Percentiles rank a stretch among this genome's conserved stretches.
Conservation (phyloP, 2,888 invertebrate genomes). For the Diloba caeruleocephala region DNA sequence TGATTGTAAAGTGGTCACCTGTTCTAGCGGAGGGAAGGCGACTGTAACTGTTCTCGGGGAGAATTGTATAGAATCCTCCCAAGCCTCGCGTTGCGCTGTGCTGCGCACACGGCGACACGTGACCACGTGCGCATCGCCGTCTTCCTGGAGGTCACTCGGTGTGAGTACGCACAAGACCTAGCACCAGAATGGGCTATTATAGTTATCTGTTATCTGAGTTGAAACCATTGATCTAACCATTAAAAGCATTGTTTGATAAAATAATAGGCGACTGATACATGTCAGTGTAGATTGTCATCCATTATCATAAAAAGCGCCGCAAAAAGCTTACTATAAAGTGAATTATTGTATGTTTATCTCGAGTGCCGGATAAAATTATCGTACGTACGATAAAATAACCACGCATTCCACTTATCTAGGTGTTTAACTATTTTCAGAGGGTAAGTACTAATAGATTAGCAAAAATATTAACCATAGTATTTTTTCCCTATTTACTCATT, state of each 20-base stretch:
- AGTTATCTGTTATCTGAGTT: background rate
- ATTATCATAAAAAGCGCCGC: conserved; percentile 61
- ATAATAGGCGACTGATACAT: conserved; percentile 42
- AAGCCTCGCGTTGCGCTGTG: no score
- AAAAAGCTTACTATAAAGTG: conserved; percentile 61
- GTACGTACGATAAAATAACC: conserved; percentile 43
- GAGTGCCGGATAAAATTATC: conserved; percentile 48
- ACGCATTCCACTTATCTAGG: conserved; percentile 50
- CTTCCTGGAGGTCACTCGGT: no score
- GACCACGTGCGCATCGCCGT: no score
- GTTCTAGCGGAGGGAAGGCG: no score
- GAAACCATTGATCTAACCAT: conserved; percentile 17
- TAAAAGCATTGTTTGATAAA: conserved; percentile 54
- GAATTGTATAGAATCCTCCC: no score
- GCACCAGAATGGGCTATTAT: background rate
- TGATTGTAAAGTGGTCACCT: no score
- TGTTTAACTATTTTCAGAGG: conserved; percentile 38
- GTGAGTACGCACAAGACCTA: no score
- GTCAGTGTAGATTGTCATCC: conserved; percentile 30
- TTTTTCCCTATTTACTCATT: no score
- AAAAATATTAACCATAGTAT: no score
- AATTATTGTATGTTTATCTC: conserved; percentile 58
- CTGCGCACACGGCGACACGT: no score
- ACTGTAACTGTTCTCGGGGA: no score
- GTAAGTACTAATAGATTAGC: conserved; percentile 40